A percentile compares a stretch with the other conserved stretches of the same genome.
phyloP scores from a whole-genome alignment of 2,113 vertebrate genomes.

The Dascyllus trimaculatus region DNA sequence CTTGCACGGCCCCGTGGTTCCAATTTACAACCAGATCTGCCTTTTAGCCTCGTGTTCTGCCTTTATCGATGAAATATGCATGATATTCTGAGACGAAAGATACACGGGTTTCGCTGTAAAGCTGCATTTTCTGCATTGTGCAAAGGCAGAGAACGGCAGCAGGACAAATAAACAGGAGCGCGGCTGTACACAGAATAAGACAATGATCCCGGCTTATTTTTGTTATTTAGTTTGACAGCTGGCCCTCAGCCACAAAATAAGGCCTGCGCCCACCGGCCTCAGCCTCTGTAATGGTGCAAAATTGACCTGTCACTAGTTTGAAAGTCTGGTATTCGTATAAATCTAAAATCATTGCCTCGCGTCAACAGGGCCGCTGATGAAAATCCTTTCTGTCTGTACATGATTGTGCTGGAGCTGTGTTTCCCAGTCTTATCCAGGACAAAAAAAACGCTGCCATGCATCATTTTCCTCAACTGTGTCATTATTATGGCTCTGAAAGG shows the following conservation, averaged over 20 bases:
- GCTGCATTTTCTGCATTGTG: conserved; percentile 6
- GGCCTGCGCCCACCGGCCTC: conserved; percentile 40
- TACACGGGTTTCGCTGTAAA: conserved; percentile 1
- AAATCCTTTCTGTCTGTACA: conserved; percentile 66
- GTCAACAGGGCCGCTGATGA: conserved; percentile 68
- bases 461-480: conserved; percentile 69
- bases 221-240: conserved; percentile 71
- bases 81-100: not conserved
- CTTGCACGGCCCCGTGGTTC: no score
- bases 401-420: conserved; percentile 42
- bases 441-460: conserved; percentile 53
- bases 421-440: conserved; percentile 50
- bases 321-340: conserved; percentile 76
- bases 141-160: conserved; percentile 7
- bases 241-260: conserved; percentile 53
- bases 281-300: conserved; percentile 69
- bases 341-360: conserved; percentile 73
- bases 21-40: not conserved
- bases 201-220: conserved; percentile 51
- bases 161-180: conserved; percentile 14
- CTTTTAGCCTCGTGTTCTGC: not conserved
- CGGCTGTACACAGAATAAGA: conserved; percentile 35
- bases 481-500: conserved; percentile 75
- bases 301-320: conserved; percentile 79
- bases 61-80: conserved; percentile 13